Evolutionary conservation across 2,113 vertebrate genomes (phyloP).

Genomic region (Raja brachyura): DNA sequence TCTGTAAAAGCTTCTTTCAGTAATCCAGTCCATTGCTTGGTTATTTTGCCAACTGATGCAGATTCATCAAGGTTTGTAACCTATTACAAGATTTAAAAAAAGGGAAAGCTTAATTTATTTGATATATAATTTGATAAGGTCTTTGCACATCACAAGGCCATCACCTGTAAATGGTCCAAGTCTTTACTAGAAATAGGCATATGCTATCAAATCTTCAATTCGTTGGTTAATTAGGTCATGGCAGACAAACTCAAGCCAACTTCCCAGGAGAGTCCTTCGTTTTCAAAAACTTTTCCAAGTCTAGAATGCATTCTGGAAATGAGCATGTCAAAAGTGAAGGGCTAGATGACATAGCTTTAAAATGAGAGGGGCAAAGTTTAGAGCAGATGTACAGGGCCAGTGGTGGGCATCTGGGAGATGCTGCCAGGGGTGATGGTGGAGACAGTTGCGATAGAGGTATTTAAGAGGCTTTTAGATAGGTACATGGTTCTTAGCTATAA

Average conservation of each 20-base stretch:
- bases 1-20: constrained; percentile 75
- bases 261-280: too few species aligned
- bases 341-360: too few species aligned
- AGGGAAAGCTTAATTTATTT: neutral
- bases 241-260: neutral
- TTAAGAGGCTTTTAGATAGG: too few species aligned
- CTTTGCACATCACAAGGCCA: neutral
- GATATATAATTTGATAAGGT: neutral
- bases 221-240: neutral
- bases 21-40: constrained; percentile 83
- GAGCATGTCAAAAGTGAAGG: neutral
- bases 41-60: constrained; percentile 73
- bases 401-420: too few species aligned
- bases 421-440: too few species aligned
- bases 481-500: too few species aligned
- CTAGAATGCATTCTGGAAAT: neutral
- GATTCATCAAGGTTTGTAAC: constrained; percentile 61
- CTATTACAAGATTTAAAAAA: neutral
- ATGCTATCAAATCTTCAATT: neutral
- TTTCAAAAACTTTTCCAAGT: neutral
- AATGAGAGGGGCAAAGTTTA: too few species aligned
- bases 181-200: neutral
- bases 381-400: too few species aligned
- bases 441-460: too few species aligned
- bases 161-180: neutral